Evolutionary conservation across 2,113 vertebrate genomes (phyloP).

Genomic region (Carettochelys insculpta): DNA sequence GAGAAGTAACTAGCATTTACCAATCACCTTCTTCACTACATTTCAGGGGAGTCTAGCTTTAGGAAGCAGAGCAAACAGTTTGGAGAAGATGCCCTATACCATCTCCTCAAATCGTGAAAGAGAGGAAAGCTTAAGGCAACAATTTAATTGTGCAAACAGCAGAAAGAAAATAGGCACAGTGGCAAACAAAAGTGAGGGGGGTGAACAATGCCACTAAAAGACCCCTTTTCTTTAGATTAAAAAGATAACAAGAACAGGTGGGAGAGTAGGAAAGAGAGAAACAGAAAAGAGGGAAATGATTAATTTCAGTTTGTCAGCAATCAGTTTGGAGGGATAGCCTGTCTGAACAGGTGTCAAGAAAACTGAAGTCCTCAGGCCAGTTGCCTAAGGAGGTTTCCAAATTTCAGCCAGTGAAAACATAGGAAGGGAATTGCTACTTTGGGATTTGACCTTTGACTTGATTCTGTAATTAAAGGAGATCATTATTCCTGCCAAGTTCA

Average conservation of each 20-base stretch:
- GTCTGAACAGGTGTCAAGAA: rapidly evolving
- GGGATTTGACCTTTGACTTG: background rate
- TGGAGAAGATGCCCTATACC: background rate
- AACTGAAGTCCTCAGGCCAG: background rate
- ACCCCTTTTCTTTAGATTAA: background rate
- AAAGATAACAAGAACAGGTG: background rate
- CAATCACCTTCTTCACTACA: too few species aligned
- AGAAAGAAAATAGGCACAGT: background rate
- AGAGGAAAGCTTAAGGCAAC: too few species aligned
- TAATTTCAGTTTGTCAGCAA: background rate
- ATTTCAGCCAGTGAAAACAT: background rate
- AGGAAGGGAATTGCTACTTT: background rate
- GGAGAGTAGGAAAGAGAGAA: background rate
- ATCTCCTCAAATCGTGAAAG: background rate
- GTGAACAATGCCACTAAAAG: background rate
- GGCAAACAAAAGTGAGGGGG: background rate
- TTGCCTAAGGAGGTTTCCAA: background rate
- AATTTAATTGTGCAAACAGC: background rate
- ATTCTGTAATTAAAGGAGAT: background rate
- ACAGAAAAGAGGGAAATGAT: background rate
- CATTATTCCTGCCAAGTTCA: background rate
- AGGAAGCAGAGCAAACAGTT: background rate
- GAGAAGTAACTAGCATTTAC: too few species aligned
- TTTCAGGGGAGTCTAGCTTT: background rate
- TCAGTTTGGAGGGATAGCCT: background rate